Evolutionary conservation across 2,113 vertebrate genomes (phyloP).

Genomic region (Halcyon senegalensis): DNA sequence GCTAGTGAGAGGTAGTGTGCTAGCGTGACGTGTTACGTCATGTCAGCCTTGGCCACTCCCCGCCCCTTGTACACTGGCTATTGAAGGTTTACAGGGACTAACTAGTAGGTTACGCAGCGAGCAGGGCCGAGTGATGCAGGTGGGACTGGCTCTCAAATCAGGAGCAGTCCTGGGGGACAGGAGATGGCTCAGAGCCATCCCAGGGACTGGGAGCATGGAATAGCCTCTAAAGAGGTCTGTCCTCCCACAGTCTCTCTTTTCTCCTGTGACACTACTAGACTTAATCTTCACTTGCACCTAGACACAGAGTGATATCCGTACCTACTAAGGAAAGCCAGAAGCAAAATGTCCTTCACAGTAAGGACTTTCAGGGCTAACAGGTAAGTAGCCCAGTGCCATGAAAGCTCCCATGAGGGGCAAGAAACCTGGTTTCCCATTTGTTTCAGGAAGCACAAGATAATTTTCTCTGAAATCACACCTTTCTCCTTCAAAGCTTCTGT

Average conservation of each 20-base stretch:
- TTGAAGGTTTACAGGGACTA: neutral
- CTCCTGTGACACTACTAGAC: neutral
- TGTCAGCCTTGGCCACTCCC: neutral
- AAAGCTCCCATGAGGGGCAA: slow-evolving; percentile 66
- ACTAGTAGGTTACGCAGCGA: neutral
- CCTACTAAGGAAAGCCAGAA: neutral
- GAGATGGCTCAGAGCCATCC: neutral
- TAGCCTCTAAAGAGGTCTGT: neutral
- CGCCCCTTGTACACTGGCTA: fast-evolving
- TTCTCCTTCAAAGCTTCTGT: slow-evolving; percentile 80
- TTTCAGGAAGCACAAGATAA: slow-evolving; percentile 66
- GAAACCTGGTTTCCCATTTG: slow-evolving; percentile 65
- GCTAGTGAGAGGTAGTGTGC: neutral
- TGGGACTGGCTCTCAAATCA: fast-evolving
- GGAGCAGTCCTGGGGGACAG: neutral
- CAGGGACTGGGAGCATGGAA: neutral
- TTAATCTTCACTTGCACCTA: neutral
- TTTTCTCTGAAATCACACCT: slow-evolving; percentile 79
- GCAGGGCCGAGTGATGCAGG: neutral
- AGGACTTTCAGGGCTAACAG: neutral
- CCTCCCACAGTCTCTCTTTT: neutral
- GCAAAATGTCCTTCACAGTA: neutral
- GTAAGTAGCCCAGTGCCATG: neutral
- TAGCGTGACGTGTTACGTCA: neutral
- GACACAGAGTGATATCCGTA: neutral